Evolutionary conservation across 2,888 invertebrate genomes (phyloP).

Genomic region (Miltochrista miniata): DNA sequence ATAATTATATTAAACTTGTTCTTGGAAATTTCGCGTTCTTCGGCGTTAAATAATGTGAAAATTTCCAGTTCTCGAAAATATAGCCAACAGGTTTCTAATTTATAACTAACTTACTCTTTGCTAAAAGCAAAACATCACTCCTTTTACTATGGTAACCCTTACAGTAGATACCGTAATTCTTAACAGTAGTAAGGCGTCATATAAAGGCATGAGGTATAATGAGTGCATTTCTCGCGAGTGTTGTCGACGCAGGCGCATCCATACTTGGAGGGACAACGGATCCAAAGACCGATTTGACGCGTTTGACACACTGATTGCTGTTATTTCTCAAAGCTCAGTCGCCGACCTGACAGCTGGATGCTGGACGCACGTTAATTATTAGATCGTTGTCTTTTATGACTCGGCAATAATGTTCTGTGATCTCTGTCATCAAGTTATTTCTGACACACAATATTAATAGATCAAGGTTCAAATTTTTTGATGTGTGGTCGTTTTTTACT

Average conservation of each 20-base stretch:
- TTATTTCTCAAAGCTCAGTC: slow-evolving; percentile 42
- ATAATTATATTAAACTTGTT: too few species aligned
- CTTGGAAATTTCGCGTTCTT: too few species aligned
- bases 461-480: too few species aligned
- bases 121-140: too few species aligned
- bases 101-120: too few species aligned
- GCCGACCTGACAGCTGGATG: slow-evolving; percentile 39
- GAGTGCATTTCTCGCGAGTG: slow-evolving; percentile 34
- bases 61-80: too few species aligned
- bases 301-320: slow-evolving; percentile 48
- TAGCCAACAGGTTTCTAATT: too few species aligned
- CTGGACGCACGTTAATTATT: slow-evolving; percentile 41
- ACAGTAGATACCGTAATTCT: background rate
- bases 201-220: slow-evolving; percentile 23
- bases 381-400: slow-evolving; percentile 40
- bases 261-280: slow-evolving; percentile 40
- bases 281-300: slow-evolving; percentile 39
- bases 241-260: slow-evolving; percentile 36
- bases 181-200: background rate
- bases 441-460: too few species aligned
- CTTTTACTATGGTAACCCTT: slow-evolving; percentile 2
- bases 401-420: slow-evolving; percentile 27
- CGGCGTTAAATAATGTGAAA: too few species aligned
- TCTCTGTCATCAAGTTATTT: background rate
- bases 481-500: too few species aligned